Evolutionary conservation across 1,140 invertebrate genomes (phyloP), one percentile per base, ranked within the genome.

Genomic region (Aphelenchoides fujianensis): DNA sequence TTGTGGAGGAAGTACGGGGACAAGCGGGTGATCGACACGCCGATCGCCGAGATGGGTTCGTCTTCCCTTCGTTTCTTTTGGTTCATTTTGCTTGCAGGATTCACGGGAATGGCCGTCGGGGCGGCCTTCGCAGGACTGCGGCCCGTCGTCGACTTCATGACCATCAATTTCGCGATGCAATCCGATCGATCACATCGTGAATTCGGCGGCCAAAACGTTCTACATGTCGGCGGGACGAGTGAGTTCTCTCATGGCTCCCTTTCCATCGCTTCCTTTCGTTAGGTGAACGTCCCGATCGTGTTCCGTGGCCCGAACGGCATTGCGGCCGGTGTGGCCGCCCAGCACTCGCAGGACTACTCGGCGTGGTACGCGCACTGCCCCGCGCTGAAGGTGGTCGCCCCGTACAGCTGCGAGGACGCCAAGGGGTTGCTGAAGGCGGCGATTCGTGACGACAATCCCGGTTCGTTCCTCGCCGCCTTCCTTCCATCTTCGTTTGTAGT

Each of bases 151-250:
- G 96, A 99, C 86, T 99, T 97, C 85, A 99, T 99, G 96, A 98
- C 96, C 0, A 97, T 94, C 85, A 99, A 99, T 86, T 99, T 99
- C 85, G 91, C 95, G 1, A 97, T 99, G 95, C 96, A 99, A 89
- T 93, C 94, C 27, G n/a, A 98, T 98, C 81, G 96, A 99, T 89
- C 96, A 99, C 86, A 82, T 87, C 9, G 94, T 98, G 73, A 98
- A 98, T 85, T 97, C 27, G n/a, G 96, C 96, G 19, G 95, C 92
- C 0, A 98, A 98, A 86, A 97, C 94, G 0, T 95, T 91, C 85
- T 98, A 98, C 86, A 98, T 98, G 96, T 97, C 94, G 28, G 94
- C 94, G 35, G 95, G 95, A 34, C 85, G 84, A n/a, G n/a, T n/a
- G n/a, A n/a, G n/a, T n/a, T n/a, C n/a, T n/a, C n/a, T n/a, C n/a